Percentiles rank a stretch among this genome's conserved stretches.
Evolutionary conservation across 2,888 invertebrate genomes (phyloP).

Genomic region (Pegoplata infirma): DNA sequence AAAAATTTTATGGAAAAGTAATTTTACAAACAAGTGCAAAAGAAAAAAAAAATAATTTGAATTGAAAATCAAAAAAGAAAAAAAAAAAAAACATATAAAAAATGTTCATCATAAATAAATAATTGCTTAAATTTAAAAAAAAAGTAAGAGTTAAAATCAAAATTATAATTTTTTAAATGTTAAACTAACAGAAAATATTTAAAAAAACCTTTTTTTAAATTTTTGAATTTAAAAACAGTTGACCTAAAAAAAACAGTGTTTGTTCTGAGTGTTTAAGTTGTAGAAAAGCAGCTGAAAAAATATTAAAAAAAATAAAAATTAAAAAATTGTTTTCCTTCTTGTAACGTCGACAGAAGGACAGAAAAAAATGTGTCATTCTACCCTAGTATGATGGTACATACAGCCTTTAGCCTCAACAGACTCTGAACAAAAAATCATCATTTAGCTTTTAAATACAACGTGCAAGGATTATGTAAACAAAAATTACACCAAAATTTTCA

Average conservation of each 20-base stretch:
- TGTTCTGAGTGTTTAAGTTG: not conserved
- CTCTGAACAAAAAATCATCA: constrained; percentile 7
- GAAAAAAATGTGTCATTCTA: constrained; percentile 15
- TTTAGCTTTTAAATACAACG: constrained; percentile 37
- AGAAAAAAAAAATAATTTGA: constrained; percentile 8
- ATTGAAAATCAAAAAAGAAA: constrained; percentile 15
- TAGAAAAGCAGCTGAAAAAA: not conserved
- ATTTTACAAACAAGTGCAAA: constrained; percentile 55
- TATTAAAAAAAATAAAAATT: not conserved
- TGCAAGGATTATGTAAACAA: constrained; percentile 61
- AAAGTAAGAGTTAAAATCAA: constrained; percentile 9
- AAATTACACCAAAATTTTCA: constrained; percentile 9
- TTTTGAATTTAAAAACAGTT: constrained; percentile 46
- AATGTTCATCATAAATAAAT: not conserved
- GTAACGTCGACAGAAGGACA: constrained; percentile 3
- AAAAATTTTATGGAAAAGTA: constrained; percentile 54
- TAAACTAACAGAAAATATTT: not conserved
- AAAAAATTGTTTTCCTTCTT: not conserved
- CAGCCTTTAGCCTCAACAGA: constrained; percentile 1
- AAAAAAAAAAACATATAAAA: not conserved
- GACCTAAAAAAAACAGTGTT: constrained; percentile 36
- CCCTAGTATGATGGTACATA: not conserved
- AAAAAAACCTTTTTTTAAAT: constrained; percentile 11
- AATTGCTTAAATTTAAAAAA: not conserved
- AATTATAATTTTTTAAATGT: not conserved